Percentiles rank a stretch among this genome's conserved stretches.
These are phyloP conservation scores for Limnephilus marmoratus DNA, from an alignment of 2,888 invertebrate species.

Conservation along the genomic window DNA sequence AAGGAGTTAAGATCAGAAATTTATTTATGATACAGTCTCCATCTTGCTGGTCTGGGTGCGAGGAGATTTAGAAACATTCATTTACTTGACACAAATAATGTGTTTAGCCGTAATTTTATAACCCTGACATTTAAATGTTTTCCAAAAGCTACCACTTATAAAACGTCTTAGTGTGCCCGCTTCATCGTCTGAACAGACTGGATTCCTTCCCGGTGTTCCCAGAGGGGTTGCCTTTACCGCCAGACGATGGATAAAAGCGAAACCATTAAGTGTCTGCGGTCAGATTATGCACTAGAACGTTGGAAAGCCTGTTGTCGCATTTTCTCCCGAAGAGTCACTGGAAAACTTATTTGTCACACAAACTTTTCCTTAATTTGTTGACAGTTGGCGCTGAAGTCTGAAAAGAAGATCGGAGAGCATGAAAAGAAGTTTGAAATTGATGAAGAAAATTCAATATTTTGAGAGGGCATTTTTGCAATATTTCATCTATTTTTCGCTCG, in stretches of 20 bases:
- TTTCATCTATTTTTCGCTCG: neutral
- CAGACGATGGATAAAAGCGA: conserved; percentile 28
- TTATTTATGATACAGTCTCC: no score
- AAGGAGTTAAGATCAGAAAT: no score
- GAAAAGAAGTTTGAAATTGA: neutral
- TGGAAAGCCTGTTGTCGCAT: conserved; percentile 11
- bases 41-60: no score
- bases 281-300: neutral
- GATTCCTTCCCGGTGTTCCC: neutral
- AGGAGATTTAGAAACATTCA: no score
- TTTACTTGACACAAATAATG: no score
- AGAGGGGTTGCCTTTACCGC: conserved; percentile 3
- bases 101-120: neutral
- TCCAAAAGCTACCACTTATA: neutral
- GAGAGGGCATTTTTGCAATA: neutral
- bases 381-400: neutral
- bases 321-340: neutral
- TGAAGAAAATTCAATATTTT: neutral
- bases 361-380: neutral
- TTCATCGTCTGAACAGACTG: neutral
- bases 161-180: neutral
- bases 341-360: neutral
- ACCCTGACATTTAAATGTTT: neutral
- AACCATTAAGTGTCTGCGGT: conserved; percentile 16
- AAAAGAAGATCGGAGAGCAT: neutral